Percentiles rank a stretch among this genome's conserved stretches.
These are phyloP conservation scores for Apeira syringaria DNA, from an alignment of 2,888 invertebrate genomes.

Conservation along the genomic window DNA sequence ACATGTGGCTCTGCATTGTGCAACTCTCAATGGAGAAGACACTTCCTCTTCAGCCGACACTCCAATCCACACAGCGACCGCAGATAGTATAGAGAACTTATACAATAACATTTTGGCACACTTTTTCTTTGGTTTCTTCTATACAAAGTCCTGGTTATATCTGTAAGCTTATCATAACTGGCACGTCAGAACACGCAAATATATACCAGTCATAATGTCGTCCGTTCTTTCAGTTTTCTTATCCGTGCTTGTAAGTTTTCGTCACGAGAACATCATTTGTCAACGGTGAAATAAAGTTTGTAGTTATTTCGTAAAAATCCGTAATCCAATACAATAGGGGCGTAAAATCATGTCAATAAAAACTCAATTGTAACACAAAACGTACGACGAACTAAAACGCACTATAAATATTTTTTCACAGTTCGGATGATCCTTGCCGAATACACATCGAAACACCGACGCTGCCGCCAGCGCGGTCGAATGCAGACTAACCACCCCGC, in stretches of 20 bases:
- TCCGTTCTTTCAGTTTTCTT: constrained; percentile 42
- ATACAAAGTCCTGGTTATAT: constrained; percentile 50
- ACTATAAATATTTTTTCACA: constrained; percentile 70
- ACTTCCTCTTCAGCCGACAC: constrained; percentile 86
- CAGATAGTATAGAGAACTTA: constrained; percentile 76
- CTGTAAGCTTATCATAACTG: constrained; percentile 72
- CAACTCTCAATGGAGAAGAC: constrained; percentile 87
- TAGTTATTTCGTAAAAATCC: constrained; percentile 29
- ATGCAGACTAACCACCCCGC: constrained; percentile 83
- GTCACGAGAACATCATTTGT: constrained; percentile 54
- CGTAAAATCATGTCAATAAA: constrained; percentile 39
- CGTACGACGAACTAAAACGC: constrained; percentile 49
- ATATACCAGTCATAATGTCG: constrained; percentile 59
- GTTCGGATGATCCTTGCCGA: constrained; percentile 65
- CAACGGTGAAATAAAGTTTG: constrained; percentile 38
- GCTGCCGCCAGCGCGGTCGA: constrained; percentile 73
- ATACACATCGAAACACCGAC: constrained; percentile 50
- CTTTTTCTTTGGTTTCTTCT: constrained; percentile 78
- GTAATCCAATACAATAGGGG: constrained; percentile 35
- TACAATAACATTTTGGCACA: constrained; percentile 82
- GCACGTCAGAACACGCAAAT: constrained; percentile 58
- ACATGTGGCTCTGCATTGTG: constrained; percentile 89
- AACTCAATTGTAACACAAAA: constrained; percentile 56
- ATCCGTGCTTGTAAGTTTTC: constrained; percentile 43
- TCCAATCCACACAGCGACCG: constrained; percentile 75